Percentiles rank a stretch among this genome's conserved stretches.
Conservation (phyloP, 2,888 invertebrate genomes). For the Calephelis perditalis region DNA sequence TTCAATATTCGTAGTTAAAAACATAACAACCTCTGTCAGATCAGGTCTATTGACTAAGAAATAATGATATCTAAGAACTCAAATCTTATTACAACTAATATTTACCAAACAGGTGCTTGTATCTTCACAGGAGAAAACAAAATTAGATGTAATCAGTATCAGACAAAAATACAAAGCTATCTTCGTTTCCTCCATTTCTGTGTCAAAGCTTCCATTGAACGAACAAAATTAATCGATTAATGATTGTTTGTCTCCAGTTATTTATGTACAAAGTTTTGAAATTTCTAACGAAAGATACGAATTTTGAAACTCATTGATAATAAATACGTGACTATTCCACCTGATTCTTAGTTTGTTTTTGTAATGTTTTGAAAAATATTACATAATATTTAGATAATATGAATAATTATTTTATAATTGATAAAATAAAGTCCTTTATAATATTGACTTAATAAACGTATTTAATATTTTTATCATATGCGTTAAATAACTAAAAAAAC, state of each 20-base stretch:
- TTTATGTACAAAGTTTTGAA: constrained; percentile 2
- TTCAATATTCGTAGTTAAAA: too few species aligned
- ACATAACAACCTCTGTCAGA: too few species aligned
- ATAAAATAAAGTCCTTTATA: too few species aligned
- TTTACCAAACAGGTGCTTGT: constrained; percentile 61
- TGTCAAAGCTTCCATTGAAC: background rate
- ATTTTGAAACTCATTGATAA: constrained; percentile 5
- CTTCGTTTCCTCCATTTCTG: constrained; percentile 45
- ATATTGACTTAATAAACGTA: too few species aligned
- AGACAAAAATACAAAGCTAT: constrained; percentile 57
- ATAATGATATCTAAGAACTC: too few species aligned
- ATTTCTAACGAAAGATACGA: background rate
- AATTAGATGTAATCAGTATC: constrained; percentile 42
- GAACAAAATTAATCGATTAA: constrained; percentile 26
- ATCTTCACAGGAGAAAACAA: constrained; percentile 50
- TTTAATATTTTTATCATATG: too few species aligned
- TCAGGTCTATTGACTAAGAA: too few species aligned
- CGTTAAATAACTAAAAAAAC: too few species aligned
- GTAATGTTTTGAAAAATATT: constrained; percentile 8
- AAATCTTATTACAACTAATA: background rate
- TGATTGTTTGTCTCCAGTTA: constrained; percentile 24
- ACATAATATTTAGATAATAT: background rate
- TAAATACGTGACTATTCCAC: background rate
- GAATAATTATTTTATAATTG: background rate
- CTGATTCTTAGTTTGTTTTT: background rate